These are phyloP conservation scores for Zaprionus bogoriensis DNA, from an alignment of 2,888 invertebrate species.

Conservation along the genomic window DNA sequence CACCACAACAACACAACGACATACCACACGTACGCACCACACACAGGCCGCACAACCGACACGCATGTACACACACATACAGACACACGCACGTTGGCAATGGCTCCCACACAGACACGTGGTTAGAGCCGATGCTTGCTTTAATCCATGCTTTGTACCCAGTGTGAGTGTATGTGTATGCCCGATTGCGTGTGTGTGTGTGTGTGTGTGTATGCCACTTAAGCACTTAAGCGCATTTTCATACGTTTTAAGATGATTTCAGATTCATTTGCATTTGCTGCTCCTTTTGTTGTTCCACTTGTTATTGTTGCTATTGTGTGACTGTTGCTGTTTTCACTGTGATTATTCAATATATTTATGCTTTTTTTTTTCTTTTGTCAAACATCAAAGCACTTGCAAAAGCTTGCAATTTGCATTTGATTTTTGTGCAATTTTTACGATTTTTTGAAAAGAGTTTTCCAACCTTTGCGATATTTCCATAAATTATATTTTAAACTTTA, in stretches of 20 bases:
- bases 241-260: constrained; percentile 64
- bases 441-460: neutral
- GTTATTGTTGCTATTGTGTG: constrained; percentile 1
- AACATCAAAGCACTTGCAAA: neutral
- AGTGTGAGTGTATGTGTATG: neutral
- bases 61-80: neutral
- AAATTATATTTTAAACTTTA: no score
- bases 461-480: no score
- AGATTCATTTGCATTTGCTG: constrained; percentile 55
- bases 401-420: neutral
- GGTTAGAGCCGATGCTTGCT: constrained; percentile 51
- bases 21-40: neutral
- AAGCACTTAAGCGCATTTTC: constrained; percentile 46
- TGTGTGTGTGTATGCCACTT: constrained; percentile 30
- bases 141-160: constrained; percentile 32
- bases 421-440: neutral
- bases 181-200: neutral
- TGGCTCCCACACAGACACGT: constrained; percentile 49
- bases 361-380: neutral
- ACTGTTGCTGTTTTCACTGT: neutral
- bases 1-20: no score
- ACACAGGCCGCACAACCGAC: neutral
- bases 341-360: neutral
- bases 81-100: constrained; percentile 16
- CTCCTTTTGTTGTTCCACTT: neutral